Conservation (phyloP, 2,113 vertebrate genomes). For the Salvator merianae region DNA sequence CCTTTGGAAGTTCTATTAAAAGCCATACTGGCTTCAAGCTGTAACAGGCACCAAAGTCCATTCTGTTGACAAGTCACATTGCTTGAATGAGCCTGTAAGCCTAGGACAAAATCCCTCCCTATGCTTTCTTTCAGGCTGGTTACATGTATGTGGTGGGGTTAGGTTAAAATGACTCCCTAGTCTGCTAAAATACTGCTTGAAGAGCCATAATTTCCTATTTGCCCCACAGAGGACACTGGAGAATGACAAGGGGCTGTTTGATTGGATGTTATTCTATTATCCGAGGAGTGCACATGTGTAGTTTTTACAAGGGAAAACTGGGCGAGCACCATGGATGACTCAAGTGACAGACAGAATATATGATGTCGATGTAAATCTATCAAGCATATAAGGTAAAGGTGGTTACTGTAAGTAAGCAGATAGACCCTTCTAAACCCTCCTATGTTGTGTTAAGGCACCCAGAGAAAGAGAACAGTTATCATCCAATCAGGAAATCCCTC, state of each 20-base stretch:
- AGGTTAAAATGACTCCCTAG: neutral
- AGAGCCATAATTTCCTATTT: slow-evolving; percentile 6
- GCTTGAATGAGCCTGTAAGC: slow-evolving; percentile 63
- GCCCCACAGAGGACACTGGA: neutral
- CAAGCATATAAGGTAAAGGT: neutral
- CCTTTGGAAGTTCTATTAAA: slow-evolving; percentile 70
- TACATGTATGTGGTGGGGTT: neutral
- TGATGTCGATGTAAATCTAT: neutral
- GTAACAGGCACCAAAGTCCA: slow-evolving; percentile 80
- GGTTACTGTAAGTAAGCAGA: neutral
- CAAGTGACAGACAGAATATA: too few relatives aligned
- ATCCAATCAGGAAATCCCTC: neutral
- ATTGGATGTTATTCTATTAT: slow-evolving; percentile 69
- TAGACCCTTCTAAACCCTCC: too few relatives aligned
- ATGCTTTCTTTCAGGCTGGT: slow-evolving; percentile 23
- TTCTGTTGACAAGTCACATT: slow-evolving; percentile 70
- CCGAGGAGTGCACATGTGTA: neutral
- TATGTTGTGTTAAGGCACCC: too few relatives aligned
- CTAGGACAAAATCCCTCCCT: slow-evolving; percentile 22
- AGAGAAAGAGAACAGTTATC: neutral
- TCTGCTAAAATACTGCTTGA: slow-evolving; percentile 18
- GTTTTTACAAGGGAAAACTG: slow-evolving; percentile 57
- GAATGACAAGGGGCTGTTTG: slow-evolving; percentile 58
- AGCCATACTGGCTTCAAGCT: slow-evolving; percentile 74
- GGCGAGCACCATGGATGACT: neutral